Evolutionary conservation across 1,140 invertebrate genomes (phyloP).

Genomic region (Cydia splendana): DNA sequence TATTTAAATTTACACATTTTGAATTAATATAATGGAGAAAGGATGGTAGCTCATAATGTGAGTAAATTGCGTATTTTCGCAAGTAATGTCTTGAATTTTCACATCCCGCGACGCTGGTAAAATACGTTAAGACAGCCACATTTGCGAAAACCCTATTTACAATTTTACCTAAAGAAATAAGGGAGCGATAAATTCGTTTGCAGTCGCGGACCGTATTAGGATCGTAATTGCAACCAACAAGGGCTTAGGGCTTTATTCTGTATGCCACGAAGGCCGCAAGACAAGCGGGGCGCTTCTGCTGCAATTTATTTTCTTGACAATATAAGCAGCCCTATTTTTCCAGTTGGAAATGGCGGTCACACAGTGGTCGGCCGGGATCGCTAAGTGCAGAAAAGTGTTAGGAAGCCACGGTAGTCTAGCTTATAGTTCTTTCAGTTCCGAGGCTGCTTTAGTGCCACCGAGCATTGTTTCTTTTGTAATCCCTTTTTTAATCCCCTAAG

Average conservation of each 20-base stretch:
- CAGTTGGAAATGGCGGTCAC: constrained; percentile 57
- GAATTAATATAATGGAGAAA: not conserved
- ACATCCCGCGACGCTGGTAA: not conserved
- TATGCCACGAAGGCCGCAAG: constrained; percentile 45
- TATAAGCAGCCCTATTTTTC: constrained; percentile 57
- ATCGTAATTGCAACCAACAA: constrained; percentile 63
- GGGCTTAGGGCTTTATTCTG: constrained; percentile 51
- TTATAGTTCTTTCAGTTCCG: constrained; percentile 47
- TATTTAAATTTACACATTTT: not conserved
- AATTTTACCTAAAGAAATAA: constrained; percentile 38
- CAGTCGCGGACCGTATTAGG: constrained; percentile 41
- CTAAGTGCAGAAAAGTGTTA: constrained; percentile 63
- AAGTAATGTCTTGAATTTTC: constrained; percentile 6
- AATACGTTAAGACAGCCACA: constrained; percentile 16
- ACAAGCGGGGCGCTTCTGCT: constrained; percentile 41
- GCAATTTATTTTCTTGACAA: constrained; percentile 63
- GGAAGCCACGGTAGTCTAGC: constrained; percentile 43
- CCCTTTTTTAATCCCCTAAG: constrained; percentile 29
- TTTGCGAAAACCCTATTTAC: constrained; percentile 12
- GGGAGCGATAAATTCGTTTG: constrained; percentile 50
- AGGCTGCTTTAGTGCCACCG: constrained; percentile 19
- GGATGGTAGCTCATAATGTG: not conserved
- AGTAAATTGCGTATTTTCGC: not conserved
- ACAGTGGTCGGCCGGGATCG: constrained; percentile 36
- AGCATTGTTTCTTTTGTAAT: constrained; percentile 21